Evolutionary conservation across 2,113 vertebrate species (phyloP), one percentile per base, ranked within the genome.

Genomic region (Saccopteryx bilineata): DNA sequence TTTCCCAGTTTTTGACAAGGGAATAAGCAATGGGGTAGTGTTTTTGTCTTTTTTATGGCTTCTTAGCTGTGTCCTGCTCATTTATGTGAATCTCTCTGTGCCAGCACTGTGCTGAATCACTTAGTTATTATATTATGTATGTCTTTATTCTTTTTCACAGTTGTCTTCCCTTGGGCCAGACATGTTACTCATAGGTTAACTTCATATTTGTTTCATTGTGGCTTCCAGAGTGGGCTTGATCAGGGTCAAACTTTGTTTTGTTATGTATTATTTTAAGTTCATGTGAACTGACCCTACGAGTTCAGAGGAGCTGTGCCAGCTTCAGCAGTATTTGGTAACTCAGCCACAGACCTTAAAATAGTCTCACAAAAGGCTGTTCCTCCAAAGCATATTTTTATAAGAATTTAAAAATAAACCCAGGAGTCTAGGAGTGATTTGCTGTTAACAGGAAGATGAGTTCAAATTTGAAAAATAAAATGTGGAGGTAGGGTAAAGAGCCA

Each of bases 331-430:
- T 78, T 92, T 75, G 68, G 84, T 96, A 95, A 96, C 82, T 96
- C 87, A 92, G 91, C 90, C 94, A 93, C 65, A 91, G 90, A 94
- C 9, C 14, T 93, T 92, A 88, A 96, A 97, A 93, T 97, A 97
- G 90, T 92, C 96, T 92, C 92, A 92, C 13, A 93, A 92, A 80
- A 96, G 96, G 87, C 75, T 92, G 71, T 95, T 96, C 90, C 96
- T 96, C 92, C 96, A 93, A 90, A 96, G 93, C 54, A 48, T 97
- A 90, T 95, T 97, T 96, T 96, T 95, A 58, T 78, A 92, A 96
- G 85, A 90, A 95, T 92, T 85, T 90, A 94, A 96, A 96, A 97
- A 95, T 96, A 95, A 93, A 90, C 66, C 46, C 28, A 82, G 52
- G 24, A 93, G 61, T 88, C 90, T 93, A 89, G 82, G 76, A 96